Evolutionary conservation across 2,888 invertebrate genomes (phyloP), one percentile per base, ranked within the genome.

Genomic region (Drosophila falleni): DNA sequence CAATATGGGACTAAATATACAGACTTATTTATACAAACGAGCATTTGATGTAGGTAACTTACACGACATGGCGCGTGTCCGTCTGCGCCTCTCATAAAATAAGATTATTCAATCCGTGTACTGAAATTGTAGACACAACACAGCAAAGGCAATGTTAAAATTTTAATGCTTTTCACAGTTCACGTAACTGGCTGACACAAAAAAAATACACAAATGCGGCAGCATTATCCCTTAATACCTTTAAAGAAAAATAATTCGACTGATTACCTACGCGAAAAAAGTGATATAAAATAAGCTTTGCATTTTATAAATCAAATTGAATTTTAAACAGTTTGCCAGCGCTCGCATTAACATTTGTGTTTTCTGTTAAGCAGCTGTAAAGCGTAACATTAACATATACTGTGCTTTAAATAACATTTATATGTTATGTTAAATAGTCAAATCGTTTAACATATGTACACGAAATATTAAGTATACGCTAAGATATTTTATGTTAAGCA

Each of bases 21-120:
- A 47, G 41, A 42, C 62, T 47, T 63, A 67, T 56, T 46, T 50
- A 62, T 54, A 49, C 60, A 63, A 68, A 59, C 47, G 47, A 73
- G 47, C 58, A 42, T 61, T 39, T 42, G 42, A 78, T 61, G 46
- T 60, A 54, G 74, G 44, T 53, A 53, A 61, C 56, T 49, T 68
- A 47, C 16, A 56, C 58, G 50, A 37, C 33, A 31, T 15, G 75
- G 41, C 55, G 49, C 65, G 66, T 66, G 75, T 55, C 65, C 44
- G 55, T 31, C 50, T 33, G 33, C 42, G 37, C 23, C 33, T 35
- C 55, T 42, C 31, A 41, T 42, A 42, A 39, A 19, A 44, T 23
- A 50, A 66, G 19, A 56, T 61, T 56, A 60, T 62, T 62, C 51
- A 41, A 42, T 16, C 56, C 23, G 26, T 13, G 13, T 13, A 5